Evolutionary conservation across 2,113 vertebrate species (phyloP), one percentile per base, ranked within the genome.

Genomic region (Ivindomyrus marchei): DNA sequence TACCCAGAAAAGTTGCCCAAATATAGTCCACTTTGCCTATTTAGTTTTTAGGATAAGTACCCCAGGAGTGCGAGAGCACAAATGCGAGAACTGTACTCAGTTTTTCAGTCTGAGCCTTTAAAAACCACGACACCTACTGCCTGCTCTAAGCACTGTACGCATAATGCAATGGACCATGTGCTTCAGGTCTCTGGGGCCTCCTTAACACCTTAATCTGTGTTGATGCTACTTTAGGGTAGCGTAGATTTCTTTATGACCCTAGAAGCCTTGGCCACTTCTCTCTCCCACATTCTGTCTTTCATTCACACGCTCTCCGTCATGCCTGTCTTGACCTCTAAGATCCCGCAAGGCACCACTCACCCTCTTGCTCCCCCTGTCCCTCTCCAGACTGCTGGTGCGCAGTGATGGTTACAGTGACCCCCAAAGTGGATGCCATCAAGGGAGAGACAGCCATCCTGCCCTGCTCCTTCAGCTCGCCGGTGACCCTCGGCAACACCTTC

Each of bases 391-490:
- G 94, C 92, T 90, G 91, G 83, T 93, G 93, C 31, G 24, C 46
- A 0, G 91, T 97, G 85, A 93, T 2, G 0, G 93, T 97, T 52
- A 93, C 31, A 0, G 95, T 96, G 56, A 50, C 89, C 0, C 89
- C 94, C 0, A 84, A 92, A 70, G 92, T 97, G 90, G 96, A 97
- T 15, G 97, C 95, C 85, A 86, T 95, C 24, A 94, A 93, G 89
- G 96, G 95, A 45, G 83, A 94, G 0, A 42, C 46, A 0, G 94
- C 94, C 87, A 92, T 88, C 52, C 95, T 98, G 91, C 92, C 95
- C 88, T 97, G 97, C 91, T 90, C 31, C 0, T 94, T 93, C 90
- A 90, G 36, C 0, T 91, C 47, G 19, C 21, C 90, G 0, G 31
- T 90, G 0, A 0, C 49, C 0, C 17, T 88, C 0, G 77, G 88